Base-by-base conservation (phyloP, 2,888 invertebrate genomes). In the Dryococelus australis region DNA sequence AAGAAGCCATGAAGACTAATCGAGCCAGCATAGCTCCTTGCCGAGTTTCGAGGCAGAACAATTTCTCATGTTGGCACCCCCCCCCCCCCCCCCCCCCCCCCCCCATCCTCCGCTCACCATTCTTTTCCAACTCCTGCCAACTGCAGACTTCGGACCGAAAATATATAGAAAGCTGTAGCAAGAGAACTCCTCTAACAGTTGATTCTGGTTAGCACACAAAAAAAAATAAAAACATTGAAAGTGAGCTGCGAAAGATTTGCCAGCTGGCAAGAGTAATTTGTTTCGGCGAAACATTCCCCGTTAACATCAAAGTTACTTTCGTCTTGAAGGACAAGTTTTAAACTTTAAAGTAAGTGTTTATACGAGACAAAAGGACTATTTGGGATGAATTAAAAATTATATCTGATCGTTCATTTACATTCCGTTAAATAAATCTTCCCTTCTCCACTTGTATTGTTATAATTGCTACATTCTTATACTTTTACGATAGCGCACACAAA, bases 201-300 rank as follows among this genome's bases (percentile, higher is more conserved):
- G 65, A 65, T 65, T 65, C n/a, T 65, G 65, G 65, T 65, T 65
- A 65, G 24, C 24, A 65, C 65, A 65, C 65, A 65, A 65, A 65
- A 65, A 65, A 51, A 51, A 65, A 65, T 5, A 51, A 51, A 51
- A 12, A 51, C 51, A 65, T 47, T 2, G 47, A 65, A 65, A 65
- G 65, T 65, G 65, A 65, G n/a, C 65, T n/a, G n/a, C 24, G n/a
- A 65, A 65, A 65, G 65, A 65, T 65, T 65, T 65, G 10, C n/a
- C 20, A 65, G 65, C 24, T 47, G n/a, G 65, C 65, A n/a, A 16
- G 65, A 24, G 65, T 65, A 65, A 65, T 65, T 65, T 65, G 65
- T 65, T n/a, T 65, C 65, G 8, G 16, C 10, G n/a, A 65, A 65
- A 65, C 20, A 65, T 65, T 20, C 16, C 24, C 65, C 65, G 24